These are phyloP conservation scores for Trichogramma evanescens DNA, from an alignment of 2,888 invertebrate genomes.

Conservation along the genomic window DNA sequence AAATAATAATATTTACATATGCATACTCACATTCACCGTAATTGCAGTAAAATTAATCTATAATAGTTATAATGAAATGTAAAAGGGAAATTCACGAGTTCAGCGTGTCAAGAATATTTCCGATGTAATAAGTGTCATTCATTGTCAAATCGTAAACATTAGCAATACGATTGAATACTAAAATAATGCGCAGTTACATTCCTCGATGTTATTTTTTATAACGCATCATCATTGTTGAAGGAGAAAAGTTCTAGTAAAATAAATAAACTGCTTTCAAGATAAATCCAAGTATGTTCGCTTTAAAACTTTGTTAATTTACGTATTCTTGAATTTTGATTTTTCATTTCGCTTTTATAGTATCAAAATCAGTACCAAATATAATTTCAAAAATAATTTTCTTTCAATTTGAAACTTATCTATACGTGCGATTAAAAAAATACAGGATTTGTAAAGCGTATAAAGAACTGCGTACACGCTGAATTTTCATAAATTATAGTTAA, in stretches of 20 bases:
- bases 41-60: not conserved
- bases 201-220: not conserved
- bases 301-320: no score
- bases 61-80: no score
- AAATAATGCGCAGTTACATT: conserved; percentile 3
- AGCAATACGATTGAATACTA: no score
- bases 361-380: not conserved
- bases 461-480: conserved; percentile 7
- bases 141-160: no score
- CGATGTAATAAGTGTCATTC: no score
- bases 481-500: not conserved
- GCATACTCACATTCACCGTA: conserved; percentile 2
- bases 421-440: not conserved
- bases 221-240: no score
- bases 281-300: no score
- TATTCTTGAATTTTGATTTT: no score
- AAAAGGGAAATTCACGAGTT: not conserved
- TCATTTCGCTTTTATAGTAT: not conserved
- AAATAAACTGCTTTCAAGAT: no score
- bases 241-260: no score
- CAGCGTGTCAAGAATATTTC: conserved; percentile 9
- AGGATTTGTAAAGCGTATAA: not conserved
- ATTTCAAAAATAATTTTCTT: not conserved
- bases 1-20: conserved; percentile 4
- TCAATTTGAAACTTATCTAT: not conserved